A percentile compares a stretch with the other conserved stretches of the same genome.
These are phyloP conservation scores for Alloplasta piceator DNA, from an alignment of 2,888 invertebrate species.

Conservation along the genomic window DNA sequence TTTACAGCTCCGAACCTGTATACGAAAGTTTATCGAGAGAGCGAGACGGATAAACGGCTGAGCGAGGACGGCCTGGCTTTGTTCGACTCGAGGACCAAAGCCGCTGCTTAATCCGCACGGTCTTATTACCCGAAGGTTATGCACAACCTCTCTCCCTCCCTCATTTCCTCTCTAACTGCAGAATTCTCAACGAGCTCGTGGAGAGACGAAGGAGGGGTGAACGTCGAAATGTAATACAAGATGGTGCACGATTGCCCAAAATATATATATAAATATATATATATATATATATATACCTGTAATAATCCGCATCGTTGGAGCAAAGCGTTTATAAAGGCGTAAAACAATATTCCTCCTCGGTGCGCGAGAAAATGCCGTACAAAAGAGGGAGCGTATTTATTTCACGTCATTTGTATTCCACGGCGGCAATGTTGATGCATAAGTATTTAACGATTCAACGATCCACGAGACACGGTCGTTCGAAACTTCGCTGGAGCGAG, in stretches of 20 bases:
- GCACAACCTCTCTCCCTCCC: conserved; percentile 14
- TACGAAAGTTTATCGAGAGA: background rate
- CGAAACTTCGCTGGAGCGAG: too few relatives aligned
- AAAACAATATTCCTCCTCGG: conserved; percentile 3
- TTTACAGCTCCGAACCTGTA: too few relatives aligned
- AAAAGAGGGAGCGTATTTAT: background rate
- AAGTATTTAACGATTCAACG: background rate
- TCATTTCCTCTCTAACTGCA: background rate
- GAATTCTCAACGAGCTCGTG: too few relatives aligned
- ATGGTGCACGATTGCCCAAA: background rate
- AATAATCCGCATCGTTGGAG: background rate
- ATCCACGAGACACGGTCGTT: background rate
- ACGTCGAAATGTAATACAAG: background rate
- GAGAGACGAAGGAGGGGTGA: too few relatives aligned
- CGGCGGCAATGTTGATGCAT: background rate
- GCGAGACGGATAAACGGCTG: conserved; percentile 21
- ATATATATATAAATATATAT: background rate
- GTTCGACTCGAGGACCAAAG: conserved; percentile 31
- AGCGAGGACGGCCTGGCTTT: conserved; percentile 35
- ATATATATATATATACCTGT: background rate
- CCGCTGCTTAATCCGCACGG: conserved; percentile 49
- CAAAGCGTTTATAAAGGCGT: background rate
- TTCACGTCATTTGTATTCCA: background rate
- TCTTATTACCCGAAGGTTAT: conserved; percentile 40
- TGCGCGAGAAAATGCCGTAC: background rate